These are phyloP conservation scores for Macroramphosus scolopax DNA, from an alignment of 2,797 vertebrate genomes.

Conservation along the genomic window DNA sequence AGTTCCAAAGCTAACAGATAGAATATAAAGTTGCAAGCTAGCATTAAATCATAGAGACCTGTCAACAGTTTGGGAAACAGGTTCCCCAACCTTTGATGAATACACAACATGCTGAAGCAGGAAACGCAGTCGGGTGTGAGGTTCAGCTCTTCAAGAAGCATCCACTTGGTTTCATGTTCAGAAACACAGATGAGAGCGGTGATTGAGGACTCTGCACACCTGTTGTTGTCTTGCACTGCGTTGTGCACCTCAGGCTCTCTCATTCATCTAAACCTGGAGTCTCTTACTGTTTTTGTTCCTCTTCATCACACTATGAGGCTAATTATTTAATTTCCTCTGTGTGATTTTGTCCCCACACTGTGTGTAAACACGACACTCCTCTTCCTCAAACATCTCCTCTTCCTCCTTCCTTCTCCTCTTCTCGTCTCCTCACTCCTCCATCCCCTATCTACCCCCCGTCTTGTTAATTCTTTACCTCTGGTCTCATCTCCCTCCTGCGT, in stretches of 20 bases:
- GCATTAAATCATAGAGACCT: too few relatives aligned
- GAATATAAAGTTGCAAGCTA: too few relatives aligned
- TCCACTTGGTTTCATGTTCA: background rate
- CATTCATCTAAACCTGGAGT: background rate
- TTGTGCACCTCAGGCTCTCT: background rate
- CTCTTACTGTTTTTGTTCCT: background rate
- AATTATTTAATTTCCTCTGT: conserved; percentile 1
- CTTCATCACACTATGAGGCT: background rate
- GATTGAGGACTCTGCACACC: background rate
- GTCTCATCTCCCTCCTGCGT: background rate
- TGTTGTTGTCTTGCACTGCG: conserved; percentile 21
- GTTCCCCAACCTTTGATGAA: background rate
- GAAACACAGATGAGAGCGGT: conserved; percentile 1
- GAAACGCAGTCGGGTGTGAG: background rate
- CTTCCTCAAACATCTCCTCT: background rate
- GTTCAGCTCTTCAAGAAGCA: conserved; percentile 1
- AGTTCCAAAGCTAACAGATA: background rate
- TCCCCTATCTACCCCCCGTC: too few relatives aligned
- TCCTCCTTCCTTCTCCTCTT: background rate
- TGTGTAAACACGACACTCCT: background rate
- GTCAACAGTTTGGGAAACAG: too few relatives aligned
- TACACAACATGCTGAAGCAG: too few relatives aligned
- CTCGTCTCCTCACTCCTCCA: background rate
- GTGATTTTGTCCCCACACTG: background rate
- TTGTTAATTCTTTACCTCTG: too few relatives aligned